Evolutionary conservation across 2,113 vertebrate genomes (phyloP).

Genomic region (Notarius quadriscutis): DNA sequence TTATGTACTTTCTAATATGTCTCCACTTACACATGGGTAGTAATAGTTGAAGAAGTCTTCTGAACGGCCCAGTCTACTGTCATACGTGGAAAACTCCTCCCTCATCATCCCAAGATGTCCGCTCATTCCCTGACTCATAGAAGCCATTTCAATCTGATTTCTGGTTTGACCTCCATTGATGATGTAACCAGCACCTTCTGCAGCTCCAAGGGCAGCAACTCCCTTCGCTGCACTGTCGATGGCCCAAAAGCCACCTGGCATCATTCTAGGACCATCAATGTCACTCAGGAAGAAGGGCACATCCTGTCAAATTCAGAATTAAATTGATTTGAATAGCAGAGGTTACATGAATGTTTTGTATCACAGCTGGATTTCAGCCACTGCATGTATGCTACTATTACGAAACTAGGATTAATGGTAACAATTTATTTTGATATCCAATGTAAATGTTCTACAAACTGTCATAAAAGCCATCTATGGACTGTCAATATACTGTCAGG

Average conservation of each 20-base stretch:
- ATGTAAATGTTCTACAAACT: not conserved
- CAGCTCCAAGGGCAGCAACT: not conserved
- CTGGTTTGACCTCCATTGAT: not conserved
- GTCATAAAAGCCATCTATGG: not conserved
- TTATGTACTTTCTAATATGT: not conserved
- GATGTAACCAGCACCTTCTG: not conserved
- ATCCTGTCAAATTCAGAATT: conserved; percentile 53
- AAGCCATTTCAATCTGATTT: conserved; percentile 28
- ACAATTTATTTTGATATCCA: not conserved
- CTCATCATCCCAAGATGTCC: conserved; percentile 22
- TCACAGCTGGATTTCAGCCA: not conserved
- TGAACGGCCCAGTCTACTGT: conserved; percentile 61
- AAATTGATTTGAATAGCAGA: not conserved
- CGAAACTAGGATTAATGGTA: not conserved
- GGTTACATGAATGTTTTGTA: not conserved
- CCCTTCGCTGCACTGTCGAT: not conserved
- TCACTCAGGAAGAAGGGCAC: conserved; percentile 51
- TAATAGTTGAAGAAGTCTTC: conserved; percentile 60
- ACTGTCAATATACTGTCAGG: not conserved
- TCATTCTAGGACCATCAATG: not conserved
- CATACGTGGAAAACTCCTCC: conserved; percentile 17
- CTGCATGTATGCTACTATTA: not conserved
- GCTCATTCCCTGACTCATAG: not conserved
- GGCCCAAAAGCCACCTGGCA: rapidly evolving
- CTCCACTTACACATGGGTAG: conserved; percentile 65